Evolutionary conservation across 1,140 invertebrate genomes (phyloP), one percentile per base, ranked within the genome.

Genomic region (Leptoteleia sp.): DNA sequence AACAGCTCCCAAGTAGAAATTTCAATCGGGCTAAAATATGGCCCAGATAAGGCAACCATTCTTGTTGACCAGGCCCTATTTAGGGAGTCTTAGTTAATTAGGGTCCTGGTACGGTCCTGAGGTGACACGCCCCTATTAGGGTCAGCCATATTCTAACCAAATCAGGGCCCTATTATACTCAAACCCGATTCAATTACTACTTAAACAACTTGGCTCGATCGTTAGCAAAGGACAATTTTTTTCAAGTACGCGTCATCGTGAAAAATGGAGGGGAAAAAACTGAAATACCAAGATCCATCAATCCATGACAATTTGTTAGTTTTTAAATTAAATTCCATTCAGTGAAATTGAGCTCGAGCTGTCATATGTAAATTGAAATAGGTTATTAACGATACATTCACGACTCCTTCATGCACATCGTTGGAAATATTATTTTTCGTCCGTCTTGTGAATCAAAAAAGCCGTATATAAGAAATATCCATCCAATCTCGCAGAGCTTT

Each of bases 341-440:
- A 38, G 22, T 8, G 5, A 43, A 52, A 19, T 19, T 31, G 25
- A 54, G 19, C 35, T 1, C 7, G 27, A 8, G 3, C 31, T 71
- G 54, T 52, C 45, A n/a, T n/a, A 61, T 61, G 47, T 38, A 61
- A 71, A 71, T 71, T 71, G 67, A 71, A 71, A 71, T 55, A 37
- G 35, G 61, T 59, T 61, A 47, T 71, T 71, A 71, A 52, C 45
- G 55, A 54, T 47, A 47, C 40, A 72, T 72, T 54, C 27, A 40
- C 4, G 45, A 42, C 16, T 50, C 12, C 17, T 50, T 52, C 35
- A 43, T 48, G 25, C 12, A 59, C 17, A 40, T 45, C 12, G 17
- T n/a, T 5, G 22, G 27, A 47, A 72, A 72, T 72, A 62, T 50
- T 45, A 61, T 45, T 71, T 61, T 61, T 52, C 67, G 16, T 61